phyloP scores from a whole-genome alignment of 2,797 vertebrate species.

The Protonibea diacanthus region DNA sequence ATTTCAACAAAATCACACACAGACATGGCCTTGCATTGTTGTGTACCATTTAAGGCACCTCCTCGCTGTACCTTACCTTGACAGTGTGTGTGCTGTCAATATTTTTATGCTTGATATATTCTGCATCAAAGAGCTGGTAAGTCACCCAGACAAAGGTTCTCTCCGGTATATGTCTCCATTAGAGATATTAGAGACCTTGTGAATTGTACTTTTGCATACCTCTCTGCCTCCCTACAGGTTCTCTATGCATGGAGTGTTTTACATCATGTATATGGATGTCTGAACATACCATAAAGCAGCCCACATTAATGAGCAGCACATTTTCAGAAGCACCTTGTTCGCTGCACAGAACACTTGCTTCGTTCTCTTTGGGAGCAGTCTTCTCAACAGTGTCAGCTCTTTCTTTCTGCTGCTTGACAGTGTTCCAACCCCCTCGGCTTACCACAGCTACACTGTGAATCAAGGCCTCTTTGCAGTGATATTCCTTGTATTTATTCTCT shows the following conservation, averaged over 20 bases:
- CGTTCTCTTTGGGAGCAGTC: slow-evolving; percentile 60
- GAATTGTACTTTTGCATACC: slow-evolving; percentile 43
- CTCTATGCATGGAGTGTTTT: slow-evolving; percentile 31
- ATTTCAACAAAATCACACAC: not conserved
- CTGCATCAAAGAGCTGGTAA: slow-evolving; percentile 38
- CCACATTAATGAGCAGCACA: slow-evolving; percentile 62
- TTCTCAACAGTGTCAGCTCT: slow-evolving; percentile 64
- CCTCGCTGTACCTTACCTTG: not conserved
- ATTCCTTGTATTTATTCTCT: slow-evolving; percentile 51
- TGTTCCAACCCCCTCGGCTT: slow-evolving; percentile 55
- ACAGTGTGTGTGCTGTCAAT: not conserved
- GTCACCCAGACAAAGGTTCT: slow-evolving; percentile 27
- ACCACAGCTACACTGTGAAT: slow-evolving; percentile 46
- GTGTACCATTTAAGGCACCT: not conserved
- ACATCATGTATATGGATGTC: slow-evolving; percentile 32
- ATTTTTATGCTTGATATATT: slow-evolving; percentile 19
- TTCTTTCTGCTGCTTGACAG: slow-evolving; percentile 69
- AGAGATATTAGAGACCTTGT: slow-evolving; percentile 9
- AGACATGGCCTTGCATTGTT: not conserved
- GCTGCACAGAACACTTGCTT: slow-evolving; percentile 38
- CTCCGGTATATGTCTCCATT: slow-evolving; percentile 25
- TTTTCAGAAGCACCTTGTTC: not conserved
- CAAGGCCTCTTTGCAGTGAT: slow-evolving; percentile 49
- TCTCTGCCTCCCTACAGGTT: slow-evolving; percentile 24
- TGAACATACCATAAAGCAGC: slow-evolving; percentile 35